Evolutionary conservation across 2,797 vertebrate genomes (phyloP).

Genomic region (Pitangus sulphuratus): DNA sequence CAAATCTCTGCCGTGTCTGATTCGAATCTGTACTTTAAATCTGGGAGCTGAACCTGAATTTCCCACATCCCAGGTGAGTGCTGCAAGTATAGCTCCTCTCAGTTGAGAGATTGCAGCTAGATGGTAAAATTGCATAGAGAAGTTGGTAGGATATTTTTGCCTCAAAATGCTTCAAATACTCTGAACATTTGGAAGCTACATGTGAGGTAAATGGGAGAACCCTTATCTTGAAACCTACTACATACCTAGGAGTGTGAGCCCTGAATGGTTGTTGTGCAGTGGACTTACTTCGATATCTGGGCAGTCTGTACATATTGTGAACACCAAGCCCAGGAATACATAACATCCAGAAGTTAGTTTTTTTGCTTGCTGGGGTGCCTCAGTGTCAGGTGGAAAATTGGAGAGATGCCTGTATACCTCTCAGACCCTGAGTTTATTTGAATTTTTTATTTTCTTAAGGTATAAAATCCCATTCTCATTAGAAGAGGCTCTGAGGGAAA

Average conservation of each 20-base stretch:
- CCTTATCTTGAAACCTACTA: background rate
- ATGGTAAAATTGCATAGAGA: background rate
- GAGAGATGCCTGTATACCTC: background rate
- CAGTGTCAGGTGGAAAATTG: background rate
- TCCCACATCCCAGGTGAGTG: background rate
- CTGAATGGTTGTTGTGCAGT: background rate
- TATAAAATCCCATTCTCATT: background rate
- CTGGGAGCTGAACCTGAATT: background rate
- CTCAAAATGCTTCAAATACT: background rate
- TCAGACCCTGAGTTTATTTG: background rate
- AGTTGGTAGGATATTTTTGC: background rate
- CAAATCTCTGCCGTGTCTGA: slow-evolving; percentile 46
- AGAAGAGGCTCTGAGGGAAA: background rate
- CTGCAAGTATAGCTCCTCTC: background rate
- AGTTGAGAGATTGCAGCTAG: background rate
- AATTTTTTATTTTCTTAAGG: background rate
- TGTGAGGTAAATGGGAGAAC: background rate
- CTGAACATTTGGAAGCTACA: background rate
- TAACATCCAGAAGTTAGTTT: background rate
- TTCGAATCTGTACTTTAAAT: background rate
- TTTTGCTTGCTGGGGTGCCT: background rate
- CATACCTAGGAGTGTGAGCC: background rate
- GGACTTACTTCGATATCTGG: background rate
- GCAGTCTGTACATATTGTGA: background rate
- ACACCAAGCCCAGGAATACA: background rate